Conservation (phyloP, 2,113 vertebrate genomes). For the Speoplatyrhinus poulsoni region DNA sequence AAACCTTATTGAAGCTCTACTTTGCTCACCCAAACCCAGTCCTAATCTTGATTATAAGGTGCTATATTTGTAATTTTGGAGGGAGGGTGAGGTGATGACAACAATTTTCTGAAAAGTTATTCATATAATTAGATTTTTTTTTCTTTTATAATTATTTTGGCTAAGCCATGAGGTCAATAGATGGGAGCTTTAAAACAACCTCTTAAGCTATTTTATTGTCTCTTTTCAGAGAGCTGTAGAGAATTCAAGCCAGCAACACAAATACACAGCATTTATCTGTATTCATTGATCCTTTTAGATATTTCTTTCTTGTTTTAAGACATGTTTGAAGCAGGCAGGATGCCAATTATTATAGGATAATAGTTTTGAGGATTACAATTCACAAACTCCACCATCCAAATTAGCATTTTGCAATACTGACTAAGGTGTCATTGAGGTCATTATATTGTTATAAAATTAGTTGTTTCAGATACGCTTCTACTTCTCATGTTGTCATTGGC, state of each 20-base stretch:
- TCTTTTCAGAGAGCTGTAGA: slow-evolving; percentile 10
- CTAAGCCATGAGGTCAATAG: slow-evolving; percentile 15
- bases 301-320: slow-evolving; percentile 30
- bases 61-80: too few species aligned
- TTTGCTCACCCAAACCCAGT: slow-evolving; percentile 11
- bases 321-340: slow-evolving; percentile 11
- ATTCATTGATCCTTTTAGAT: slow-evolving; percentile 10
- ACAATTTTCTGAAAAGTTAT: too few species aligned
- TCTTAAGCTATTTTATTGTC: slow-evolving; percentile 4
- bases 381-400: slow-evolving; percentile 31
- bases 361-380: slow-evolving; percentile 25
- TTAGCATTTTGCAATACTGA: slow-evolving; percentile 14
- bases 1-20: slow-evolving; percentile 9
- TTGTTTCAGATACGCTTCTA: slow-evolving; percentile 28
- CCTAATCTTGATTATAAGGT: too few species aligned
- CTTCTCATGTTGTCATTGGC: slow-evolving; percentile 42
- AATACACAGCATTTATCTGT: slow-evolving; percentile 17
- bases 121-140: too few species aligned
- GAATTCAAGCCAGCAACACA: slow-evolving; percentile 16
- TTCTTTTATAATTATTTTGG: background rate
- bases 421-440: slow-evolving; percentile 19
- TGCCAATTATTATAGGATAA: background rate
- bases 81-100: too few species aligned
- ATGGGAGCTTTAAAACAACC: slow-evolving; percentile 17
- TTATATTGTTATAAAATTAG: slow-evolving; percentile 12